Percentiles rank a stretch among this genome's conserved stretches.
These are phyloP conservation scores for Otolemur crassicaudatus DNA, from an alignment of 2,797 vertebrate species.

Conservation along the genomic window DNA sequence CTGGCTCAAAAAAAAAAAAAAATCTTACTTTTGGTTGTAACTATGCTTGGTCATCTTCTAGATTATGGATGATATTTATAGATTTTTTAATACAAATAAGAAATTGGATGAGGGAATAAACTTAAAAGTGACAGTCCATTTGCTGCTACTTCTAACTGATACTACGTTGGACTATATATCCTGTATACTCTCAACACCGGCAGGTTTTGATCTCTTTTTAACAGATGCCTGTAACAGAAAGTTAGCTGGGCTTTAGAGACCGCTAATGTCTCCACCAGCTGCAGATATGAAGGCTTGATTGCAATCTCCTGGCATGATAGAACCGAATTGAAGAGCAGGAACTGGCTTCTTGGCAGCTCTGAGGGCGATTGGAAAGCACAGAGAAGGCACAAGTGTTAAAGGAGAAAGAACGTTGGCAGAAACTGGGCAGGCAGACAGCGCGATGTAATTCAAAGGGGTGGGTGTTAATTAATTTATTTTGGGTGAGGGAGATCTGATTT, in stretches of 20 bases:
- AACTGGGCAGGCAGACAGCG: constrained; percentile 48
- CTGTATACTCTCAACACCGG: neutral
- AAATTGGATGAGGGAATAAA: neutral
- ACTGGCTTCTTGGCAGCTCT: constrained; percentile 20
- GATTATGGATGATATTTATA: neutral
- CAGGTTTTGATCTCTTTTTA: neutral
- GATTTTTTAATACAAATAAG: neutral
- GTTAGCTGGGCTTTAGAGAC: neutral
- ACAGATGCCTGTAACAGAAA: neutral
- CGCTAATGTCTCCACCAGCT: constrained; percentile 27
- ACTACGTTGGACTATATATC: neutral
- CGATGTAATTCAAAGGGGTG: constrained; percentile 65
- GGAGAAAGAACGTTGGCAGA: constrained; percentile 57
- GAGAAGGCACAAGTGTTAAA: neutral
- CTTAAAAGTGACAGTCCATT: neutral
- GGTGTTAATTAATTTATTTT: constrained; percentile 78
- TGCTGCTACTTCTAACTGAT: neutral
- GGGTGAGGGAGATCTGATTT: constrained; percentile 73
- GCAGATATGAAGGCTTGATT: constrained; percentile 61
- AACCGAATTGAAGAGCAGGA: constrained; percentile 58
- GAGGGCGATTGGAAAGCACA: constrained; percentile 35
- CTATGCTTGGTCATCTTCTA: neutral
- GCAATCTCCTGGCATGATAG: constrained; percentile 60
- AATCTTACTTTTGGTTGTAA: neutral
- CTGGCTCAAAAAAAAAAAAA: too few relatives aligned